Evolutionary conservation across 2,113 vertebrate genomes (phyloP).

Genomic region (Alosa alosa): DNA sequence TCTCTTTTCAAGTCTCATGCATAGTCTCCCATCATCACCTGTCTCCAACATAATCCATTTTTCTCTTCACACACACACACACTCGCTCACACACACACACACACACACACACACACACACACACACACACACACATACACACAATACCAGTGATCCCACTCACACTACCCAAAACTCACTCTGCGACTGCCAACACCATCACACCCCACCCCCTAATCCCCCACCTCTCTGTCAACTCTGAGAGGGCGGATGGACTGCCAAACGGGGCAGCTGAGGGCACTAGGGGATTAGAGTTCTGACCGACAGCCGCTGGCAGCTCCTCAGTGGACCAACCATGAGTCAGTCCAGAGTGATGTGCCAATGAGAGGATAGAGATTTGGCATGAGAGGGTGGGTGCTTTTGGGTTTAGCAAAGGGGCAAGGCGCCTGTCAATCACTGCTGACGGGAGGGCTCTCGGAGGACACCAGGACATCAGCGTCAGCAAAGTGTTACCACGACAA

Average conservation of each 20-base stretch:
- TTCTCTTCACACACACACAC: not conserved
- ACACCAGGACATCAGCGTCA: conserved; percentile 25
- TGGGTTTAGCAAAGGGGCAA: conserved; percentile 18
- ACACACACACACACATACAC: not conserved
- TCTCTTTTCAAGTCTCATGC: not conserved
- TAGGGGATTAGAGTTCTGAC: not conserved
- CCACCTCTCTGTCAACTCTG: not conserved
- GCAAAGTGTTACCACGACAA: conserved; percentile 25
- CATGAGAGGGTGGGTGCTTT: not conserved
- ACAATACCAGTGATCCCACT: not conserved
- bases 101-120: not conserved
- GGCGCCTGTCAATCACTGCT: conserved; percentile 38
- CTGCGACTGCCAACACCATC: too few species aligned
- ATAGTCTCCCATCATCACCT: not conserved
- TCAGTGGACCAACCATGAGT: conserved; percentile 2
- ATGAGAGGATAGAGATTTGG: conserved; percentile 11
- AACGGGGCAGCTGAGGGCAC: not conserved
- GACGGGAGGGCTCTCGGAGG: conserved; percentile 14
- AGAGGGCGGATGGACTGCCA: not conserved
- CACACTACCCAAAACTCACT: not conserved
- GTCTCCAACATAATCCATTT: not conserved
- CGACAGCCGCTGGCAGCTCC: not conserved
- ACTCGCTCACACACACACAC: not conserved
- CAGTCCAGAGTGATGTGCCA: conserved; percentile 12
- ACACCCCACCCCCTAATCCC: too few species aligned